phyloP scores from a whole-genome alignment of 2,797 vertebrate genomes.

The Sitta carolinensis region DNA sequence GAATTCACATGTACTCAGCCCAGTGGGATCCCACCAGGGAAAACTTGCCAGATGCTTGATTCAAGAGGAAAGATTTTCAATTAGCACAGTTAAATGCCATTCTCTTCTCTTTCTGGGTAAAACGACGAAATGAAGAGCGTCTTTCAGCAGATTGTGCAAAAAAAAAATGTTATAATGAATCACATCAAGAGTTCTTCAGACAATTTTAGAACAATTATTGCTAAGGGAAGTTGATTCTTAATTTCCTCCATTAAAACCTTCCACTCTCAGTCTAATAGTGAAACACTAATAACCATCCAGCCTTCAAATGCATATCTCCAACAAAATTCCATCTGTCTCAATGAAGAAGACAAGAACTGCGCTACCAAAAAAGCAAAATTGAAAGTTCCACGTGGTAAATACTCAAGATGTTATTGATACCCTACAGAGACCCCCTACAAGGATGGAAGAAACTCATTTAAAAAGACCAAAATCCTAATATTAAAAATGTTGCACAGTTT shows the following conservation, averaged over 20 bases:
- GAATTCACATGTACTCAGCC: neutral
- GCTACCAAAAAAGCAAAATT: neutral
- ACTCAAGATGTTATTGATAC: neutral
- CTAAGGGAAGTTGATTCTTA: neutral
- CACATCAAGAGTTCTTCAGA: neutral
- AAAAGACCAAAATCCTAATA: no score
- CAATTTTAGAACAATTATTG: neutral
- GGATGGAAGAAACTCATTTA: neutral
- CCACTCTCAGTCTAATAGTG: neutral
- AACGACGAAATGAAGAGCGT: neutral
- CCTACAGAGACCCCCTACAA: neutral
- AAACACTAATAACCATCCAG: neutral
- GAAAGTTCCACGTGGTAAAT: neutral
- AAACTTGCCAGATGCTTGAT: neutral
- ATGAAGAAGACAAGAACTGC: neutral
- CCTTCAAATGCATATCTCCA: neutral
- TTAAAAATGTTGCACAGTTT: neutral
- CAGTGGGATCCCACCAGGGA: neutral
- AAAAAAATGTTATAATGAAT: neutral
- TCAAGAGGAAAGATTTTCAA: neutral
- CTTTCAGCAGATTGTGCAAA: neutral
- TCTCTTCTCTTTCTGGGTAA: neutral
- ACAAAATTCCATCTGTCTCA: neutral
- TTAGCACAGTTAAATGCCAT: neutral
- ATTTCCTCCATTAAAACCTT: neutral